phyloP scores from a whole-genome alignment of 2,888 invertebrate genomes.

The Malthinus flaveolus region DNA sequence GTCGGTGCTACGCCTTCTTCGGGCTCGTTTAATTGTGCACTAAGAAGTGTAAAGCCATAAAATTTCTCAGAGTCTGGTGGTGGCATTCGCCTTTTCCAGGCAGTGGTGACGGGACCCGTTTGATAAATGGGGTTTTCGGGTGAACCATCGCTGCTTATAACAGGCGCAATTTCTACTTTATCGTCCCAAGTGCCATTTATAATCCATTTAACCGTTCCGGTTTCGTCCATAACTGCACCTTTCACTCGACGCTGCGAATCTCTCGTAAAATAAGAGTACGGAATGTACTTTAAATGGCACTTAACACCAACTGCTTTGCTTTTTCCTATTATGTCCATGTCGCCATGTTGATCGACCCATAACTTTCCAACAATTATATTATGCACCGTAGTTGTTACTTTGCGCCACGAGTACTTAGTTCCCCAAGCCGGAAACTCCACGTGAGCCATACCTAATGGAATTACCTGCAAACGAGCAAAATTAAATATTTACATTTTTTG shows the following conservation, averaged over 20 bases:
- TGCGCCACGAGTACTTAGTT: conserved; percentile 96
- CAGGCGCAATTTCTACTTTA: conserved; percentile 92
- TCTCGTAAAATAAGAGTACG: conserved; percentile 97
- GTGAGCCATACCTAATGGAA: conserved; percentile 75
- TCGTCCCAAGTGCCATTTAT: conserved; percentile 92
- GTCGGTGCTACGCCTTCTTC: conserved; percentile 94
- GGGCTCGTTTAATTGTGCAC: conserved; percentile 94
- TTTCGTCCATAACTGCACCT: conserved; percentile 74
- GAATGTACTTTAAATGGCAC: conserved; percentile 95
- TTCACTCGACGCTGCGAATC: conserved; percentile 92
- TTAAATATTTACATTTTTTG: too few relatives aligned
- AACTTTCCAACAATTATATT: conserved; percentile 99
- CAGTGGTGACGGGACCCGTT: conserved; percentile 80
- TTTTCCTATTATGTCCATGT: conserved; percentile 91
- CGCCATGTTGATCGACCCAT: conserved; percentile 99
- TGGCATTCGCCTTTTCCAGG: conserved; percentile 85
- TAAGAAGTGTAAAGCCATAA: conserved; percentile 94
- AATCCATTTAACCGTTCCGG: conserved; percentile 74
- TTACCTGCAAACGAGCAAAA: conserved; percentile 63
- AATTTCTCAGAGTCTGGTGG: conserved; percentile 71
- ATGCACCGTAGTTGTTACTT: conserved; percentile 98
- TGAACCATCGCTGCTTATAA: conserved; percentile 67
- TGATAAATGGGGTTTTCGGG: conserved; percentile 86
- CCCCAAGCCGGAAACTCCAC: conserved; percentile 68
- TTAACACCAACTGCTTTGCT: conserved; percentile 89